Conservation (phyloP, 2,113 vertebrate genomes). For the Thinocorus orbignyianus region DNA sequence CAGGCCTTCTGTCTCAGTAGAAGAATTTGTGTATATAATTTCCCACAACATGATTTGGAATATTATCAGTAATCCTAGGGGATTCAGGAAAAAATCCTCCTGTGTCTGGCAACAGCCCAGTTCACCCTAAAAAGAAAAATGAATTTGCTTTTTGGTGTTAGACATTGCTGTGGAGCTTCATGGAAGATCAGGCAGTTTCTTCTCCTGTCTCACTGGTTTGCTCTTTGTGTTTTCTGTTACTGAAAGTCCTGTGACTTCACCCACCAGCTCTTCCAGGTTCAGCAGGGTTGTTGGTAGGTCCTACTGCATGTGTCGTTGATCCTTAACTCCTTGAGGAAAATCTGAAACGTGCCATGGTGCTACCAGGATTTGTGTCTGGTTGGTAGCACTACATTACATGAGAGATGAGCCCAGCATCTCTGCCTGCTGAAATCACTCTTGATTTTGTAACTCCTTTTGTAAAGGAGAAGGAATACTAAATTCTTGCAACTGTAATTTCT, state of each 20-base stretch:
- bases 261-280: background rate
- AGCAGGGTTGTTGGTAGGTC: background rate
- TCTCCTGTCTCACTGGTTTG: background rate
- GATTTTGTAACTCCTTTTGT: background rate
- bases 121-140: background rate
- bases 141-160: background rate
- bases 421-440: background rate
- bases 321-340: background rate
- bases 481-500: background rate
- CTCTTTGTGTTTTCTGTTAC: background rate
- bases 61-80: background rate
- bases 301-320: background rate
- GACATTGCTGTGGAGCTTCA: background rate
- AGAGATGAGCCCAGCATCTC: background rate
- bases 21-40: background rate
- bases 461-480: background rate
- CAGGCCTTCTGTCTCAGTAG: background rate
- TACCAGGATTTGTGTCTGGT: background rate
- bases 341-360: background rate
- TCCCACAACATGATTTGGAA: background rate
- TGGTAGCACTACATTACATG: background rate
- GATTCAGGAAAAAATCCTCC: background rate
- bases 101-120: background rate
- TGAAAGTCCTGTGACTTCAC: background rate
- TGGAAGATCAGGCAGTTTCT: background rate